Evolutionary conservation across 1,140 invertebrate species (phyloP).

Genomic region (Phymorhynchus buccinoides): DNA sequence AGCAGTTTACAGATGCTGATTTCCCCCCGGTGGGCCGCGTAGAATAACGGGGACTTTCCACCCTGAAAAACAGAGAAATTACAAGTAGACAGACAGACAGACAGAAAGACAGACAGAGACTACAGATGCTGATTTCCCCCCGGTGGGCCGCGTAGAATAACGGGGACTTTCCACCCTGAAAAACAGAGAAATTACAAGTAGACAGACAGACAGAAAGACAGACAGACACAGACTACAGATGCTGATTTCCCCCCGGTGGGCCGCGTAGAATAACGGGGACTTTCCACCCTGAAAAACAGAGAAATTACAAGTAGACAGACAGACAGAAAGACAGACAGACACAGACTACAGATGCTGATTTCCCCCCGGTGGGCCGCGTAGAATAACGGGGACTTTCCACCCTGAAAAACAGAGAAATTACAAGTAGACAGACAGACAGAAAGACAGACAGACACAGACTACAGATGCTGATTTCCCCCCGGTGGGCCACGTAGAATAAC

Average conservation of each 20-base stretch:
- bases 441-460: background rate
- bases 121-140: constrained; percentile 63
- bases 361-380: constrained; percentile 63
- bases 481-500: too few species aligned
- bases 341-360: background rate
- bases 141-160: constrained; percentile 64
- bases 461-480: too few species aligned
- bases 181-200: background rate
- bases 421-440: too few species aligned
- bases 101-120: background rate
- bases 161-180: constrained; percentile 65
- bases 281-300: constrained; percentile 61
- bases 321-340: background rate
- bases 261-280: constrained; percentile 65
- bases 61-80: constrained; percentile 52
- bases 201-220: background rate
- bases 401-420: constrained; percentile 47
- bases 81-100: background rate
- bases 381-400: constrained; percentile 66
- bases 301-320: background rate
- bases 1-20: constrained; percentile 65
- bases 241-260: constrained; percentile 60
- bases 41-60: constrained; percentile 66
- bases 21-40: constrained; percentile 62
- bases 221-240: too few species aligned